Conservation (phyloP, 2,113 vertebrate species). For the Morone chrysops region DNA sequence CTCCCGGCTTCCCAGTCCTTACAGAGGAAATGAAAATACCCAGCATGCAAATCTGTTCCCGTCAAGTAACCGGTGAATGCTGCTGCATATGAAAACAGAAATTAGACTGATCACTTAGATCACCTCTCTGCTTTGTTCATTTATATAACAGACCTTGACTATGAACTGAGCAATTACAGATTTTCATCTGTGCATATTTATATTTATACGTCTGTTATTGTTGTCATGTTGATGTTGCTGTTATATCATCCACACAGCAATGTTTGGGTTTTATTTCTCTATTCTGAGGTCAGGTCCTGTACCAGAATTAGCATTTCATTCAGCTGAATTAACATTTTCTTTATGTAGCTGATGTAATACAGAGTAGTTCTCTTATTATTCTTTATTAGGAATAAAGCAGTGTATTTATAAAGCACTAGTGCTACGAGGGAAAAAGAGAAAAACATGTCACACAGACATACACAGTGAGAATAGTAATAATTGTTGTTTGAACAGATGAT, state of each 20-base stretch:
- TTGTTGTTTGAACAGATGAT: too few relatives aligned
- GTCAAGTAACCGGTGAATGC: conserved; percentile 10
- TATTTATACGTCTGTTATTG: neutral
- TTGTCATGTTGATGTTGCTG: neutral
- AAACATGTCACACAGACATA: too few relatives aligned
- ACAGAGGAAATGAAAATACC: conserved; percentile 1
- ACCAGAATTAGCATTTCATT: neutral
- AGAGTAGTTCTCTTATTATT: neutral
- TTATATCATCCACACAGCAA: neutral
- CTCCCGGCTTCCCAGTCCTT: neutral
- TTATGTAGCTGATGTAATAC: neutral
- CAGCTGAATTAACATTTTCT: neutral
- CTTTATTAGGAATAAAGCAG: neutral
- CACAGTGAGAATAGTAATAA: too few relatives aligned
- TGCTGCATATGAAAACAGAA: conserved; percentile 5
- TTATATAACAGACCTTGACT: neutral
- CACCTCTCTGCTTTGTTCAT: neutral
- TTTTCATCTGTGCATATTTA: neutral
- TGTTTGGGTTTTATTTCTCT: neutral
- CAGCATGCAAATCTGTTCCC: conserved; percentile 56
- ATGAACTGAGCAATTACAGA: conserved; percentile 9
- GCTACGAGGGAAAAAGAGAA: too few relatives aligned
- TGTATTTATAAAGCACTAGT: too few relatives aligned
- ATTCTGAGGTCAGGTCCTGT: neutral
- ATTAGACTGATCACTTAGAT: neutral